Evolutionary conservation across 2,888 invertebrate genomes (phyloP), one percentile per base, ranked within the genome.

Genomic region (Eupithecia subfuscata): DNA sequence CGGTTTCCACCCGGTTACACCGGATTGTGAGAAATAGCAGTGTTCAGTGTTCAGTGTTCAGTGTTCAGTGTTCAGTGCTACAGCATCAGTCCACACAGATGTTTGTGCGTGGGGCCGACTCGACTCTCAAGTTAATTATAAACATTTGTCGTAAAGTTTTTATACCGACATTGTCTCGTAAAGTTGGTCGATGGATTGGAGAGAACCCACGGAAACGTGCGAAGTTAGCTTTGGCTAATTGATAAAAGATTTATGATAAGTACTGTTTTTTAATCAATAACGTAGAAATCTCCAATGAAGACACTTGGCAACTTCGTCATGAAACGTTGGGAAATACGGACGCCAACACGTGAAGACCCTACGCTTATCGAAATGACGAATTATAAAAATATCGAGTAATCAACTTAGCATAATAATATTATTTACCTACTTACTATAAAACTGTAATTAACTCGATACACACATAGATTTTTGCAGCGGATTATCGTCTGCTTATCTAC

Each of bases 401-500:
- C 22, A 25, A 22, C 25, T 25, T 60, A 60, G 22, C 9, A 56
- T 56, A 12, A 56, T 12, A 3, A 56, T 9, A 56, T 12, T 56
- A 56, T 56, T 11, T 56, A 56, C n/a, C 2, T 25, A 25, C 52
- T 11, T 22, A 56, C 9, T 56, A 22, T 22, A 22, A 22, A 56
- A 56, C n/a, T 11, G 22, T n/a, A 22, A 34, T 64, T 18, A 30
- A 12, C 40, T 67, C 2, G n/a, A n/a, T n/a, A n/a, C n/a, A n/a
- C n/a, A n/a, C 22, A 40, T 67, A 67, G 67, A 67, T 67, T 67
- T 67, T 37, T 40, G 40, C 40, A 67, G 22, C 5, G 67, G 37
- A 67, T 67, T 67, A 67, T n/a, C 22, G 67, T n/a, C 0, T 18
- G n/a, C 18, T 67, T 40, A 67, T 67, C 67, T 67, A 2, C 40